Base-by-base conservation (phyloP, 2,797 vertebrate genomes). In the Acanthurus tractus region DNA sequence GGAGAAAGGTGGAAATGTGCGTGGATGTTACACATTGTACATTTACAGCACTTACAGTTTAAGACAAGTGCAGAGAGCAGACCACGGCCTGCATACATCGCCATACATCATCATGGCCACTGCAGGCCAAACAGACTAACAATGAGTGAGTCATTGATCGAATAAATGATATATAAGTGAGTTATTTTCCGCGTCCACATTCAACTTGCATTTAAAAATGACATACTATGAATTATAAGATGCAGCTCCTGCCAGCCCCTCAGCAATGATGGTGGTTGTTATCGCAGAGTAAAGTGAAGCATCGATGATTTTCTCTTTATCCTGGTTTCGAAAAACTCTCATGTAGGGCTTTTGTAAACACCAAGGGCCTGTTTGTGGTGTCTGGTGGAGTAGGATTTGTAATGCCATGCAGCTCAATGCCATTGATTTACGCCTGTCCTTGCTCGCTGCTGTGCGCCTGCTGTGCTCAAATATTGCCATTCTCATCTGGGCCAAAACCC, bases 391-490 rank as follows among this genome's bases (percentile, higher is more conserved):
- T 38, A 25, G 64, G 85, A 78, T 90, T 87, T 80, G 83, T 81
- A 54, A 85, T 76, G 70, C 59, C 69, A 71, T 49, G 55, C 67
- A 68, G 85, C 58, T 86, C 84, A 48, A 45, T 82, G 77, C 20
- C 50, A 83, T 85, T 87, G 89, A 90, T 92, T 88, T 86, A 83
- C 55, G 14, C 45, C 74, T 70, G 76, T 77, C 85, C 81, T 76
- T 65, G 75, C 70, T 72, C 70, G 2, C 45, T 22, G 56, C 65
- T 49, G 22, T 34, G 17, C 42, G 18, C 75, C 80, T 46, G 73
- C 86, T 81, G 77, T 58, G 70, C 78, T 85, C 76, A 74, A 55
- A 79, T 76, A 48, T 70, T 15, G 15, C 56, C 46, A 36, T 70
- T 69, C 76, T 84, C 83, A 86, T 86, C 74, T 72, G 52, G 73